Conservation (phyloP, 2,113 vertebrate genomes). For the Triplophysa rosa region DNA sequence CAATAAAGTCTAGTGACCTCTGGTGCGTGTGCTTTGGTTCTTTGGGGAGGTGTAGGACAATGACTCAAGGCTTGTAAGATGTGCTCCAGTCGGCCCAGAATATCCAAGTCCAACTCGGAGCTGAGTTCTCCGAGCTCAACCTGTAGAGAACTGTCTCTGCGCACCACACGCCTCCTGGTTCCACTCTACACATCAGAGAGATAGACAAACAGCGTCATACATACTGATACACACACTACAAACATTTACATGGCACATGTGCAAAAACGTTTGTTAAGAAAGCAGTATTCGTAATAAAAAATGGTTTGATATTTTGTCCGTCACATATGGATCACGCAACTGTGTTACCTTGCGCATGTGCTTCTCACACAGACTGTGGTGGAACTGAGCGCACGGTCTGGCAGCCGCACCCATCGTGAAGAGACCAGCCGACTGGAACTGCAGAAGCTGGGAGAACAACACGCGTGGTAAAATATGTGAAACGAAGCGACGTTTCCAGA, state of each 20-base stretch:
- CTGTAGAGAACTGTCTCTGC: constrained; percentile 66
- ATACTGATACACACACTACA: too few relatives aligned
- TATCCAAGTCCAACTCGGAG: constrained; percentile 76
- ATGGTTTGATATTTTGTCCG: too few relatives aligned
- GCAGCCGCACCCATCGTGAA: constrained; percentile 74
- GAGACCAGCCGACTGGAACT: constrained; percentile 77
- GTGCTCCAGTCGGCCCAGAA: constrained; percentile 68
- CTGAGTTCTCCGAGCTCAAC: constrained; percentile 73
- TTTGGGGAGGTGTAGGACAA: constrained; percentile 57
- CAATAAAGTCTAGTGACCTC: not conserved
- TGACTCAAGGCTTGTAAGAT: constrained; percentile 70
- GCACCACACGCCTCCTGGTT: constrained; percentile 68
- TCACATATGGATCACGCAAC: not conserved
- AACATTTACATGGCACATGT: too few relatives aligned
- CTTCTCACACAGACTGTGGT: constrained; percentile 78
- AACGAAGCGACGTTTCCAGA: too few relatives aligned
- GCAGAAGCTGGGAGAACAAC: constrained; percentile 74
- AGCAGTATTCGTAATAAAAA: too few relatives aligned
- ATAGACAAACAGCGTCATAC: not conserved
- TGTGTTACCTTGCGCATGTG: constrained; percentile 74
- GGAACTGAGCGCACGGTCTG: constrained; percentile 82
- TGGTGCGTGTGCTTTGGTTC: constrained; percentile 45
- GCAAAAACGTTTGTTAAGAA: too few relatives aligned
- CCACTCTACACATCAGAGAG: constrained; percentile 59
- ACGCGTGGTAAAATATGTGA: not conserved